Conservation (phyloP, 2,113 vertebrate genomes). For the Oplegnathus fasciatus region DNA sequence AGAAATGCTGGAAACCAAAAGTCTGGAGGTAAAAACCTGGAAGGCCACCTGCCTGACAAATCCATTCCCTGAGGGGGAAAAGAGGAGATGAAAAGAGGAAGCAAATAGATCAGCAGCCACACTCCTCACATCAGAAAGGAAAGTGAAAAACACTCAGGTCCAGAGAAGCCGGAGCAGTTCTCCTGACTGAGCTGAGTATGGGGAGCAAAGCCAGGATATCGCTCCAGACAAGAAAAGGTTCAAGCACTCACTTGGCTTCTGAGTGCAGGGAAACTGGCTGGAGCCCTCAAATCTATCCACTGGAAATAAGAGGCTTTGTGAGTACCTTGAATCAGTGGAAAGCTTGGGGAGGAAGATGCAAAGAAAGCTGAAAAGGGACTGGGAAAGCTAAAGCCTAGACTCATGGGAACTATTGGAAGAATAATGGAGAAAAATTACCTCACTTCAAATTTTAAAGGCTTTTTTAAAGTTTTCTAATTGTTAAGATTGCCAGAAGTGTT, state of each 20-base stretch:
- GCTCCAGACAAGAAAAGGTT: slow-evolving; percentile 42
- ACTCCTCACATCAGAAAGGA: slow-evolving; percentile 15
- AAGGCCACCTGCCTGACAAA: slow-evolving; percentile 42
- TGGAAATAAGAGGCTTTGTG: slow-evolving; percentile 42
- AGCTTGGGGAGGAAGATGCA: neutral
- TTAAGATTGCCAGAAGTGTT: slow-evolving; percentile 12
- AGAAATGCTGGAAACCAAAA: slow-evolving; percentile 28
- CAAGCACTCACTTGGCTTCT: slow-evolving; percentile 38
- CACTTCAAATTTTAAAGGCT: slow-evolving; percentile 24
- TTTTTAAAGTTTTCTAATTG: slow-evolving; percentile 9
- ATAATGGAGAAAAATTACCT: slow-evolving; percentile 10
- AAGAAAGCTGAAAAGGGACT: neutral
- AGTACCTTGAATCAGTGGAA: slow-evolving; percentile 18
- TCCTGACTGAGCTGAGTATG: neutral
- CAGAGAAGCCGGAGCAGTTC: slow-evolving; percentile 1
- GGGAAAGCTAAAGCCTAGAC: slow-evolving; percentile 2
- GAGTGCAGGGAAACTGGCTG: slow-evolving; percentile 41
- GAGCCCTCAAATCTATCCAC: slow-evolving; percentile 26
- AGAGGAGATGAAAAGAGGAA: slow-evolving; percentile 16
- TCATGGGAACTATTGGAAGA: neutral
- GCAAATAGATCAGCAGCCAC: slow-evolving; percentile 30
- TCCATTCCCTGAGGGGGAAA: neutral
- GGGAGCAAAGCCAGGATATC: slow-evolving; percentile 27
- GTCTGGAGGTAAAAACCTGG: slow-evolving; percentile 41
- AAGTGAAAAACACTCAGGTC: slow-evolving; percentile 27